Percentiles rank a stretch among this genome's conserved stretches.
Conservation (phyloP, 2,113 vertebrate genomes). For the Passer montanus region DNA sequence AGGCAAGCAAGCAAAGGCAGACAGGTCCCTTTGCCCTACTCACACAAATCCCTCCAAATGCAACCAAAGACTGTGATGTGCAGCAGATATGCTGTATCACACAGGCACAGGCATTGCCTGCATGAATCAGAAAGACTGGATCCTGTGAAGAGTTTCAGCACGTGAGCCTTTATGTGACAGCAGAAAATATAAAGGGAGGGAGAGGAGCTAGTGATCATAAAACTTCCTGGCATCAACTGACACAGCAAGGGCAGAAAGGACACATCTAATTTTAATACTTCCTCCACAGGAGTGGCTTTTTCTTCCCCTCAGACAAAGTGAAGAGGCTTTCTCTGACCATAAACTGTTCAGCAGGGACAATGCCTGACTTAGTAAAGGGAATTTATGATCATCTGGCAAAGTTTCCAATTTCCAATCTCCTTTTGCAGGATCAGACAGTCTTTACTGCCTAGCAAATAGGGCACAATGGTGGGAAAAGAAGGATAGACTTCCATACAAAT, state of each 20-base stretch:
- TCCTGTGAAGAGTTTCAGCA: conserved; percentile 15
- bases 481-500: not conserved
- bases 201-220: not conserved
- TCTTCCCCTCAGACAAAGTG: not conserved
- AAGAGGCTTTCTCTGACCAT: not conserved
- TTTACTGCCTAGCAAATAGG: not conserved
- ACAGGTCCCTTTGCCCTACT: not conserved
- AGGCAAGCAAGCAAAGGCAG: not conserved
- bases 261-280: not conserved
- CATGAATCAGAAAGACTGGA: not conserved
- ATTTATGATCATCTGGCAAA: conserved; percentile 3
- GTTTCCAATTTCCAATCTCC: not conserved
- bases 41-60: conserved; percentile 6
- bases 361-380: not conserved
- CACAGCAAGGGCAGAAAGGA: not conserved
- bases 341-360: not conserved
- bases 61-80: not conserved
- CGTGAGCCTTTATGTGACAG: not conserved
- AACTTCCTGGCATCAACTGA: conserved; percentile 28
- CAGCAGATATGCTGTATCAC: conserved; percentile 29
- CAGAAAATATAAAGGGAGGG: conserved; percentile 18
- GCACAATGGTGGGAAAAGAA: not conserved
- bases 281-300: not conserved
- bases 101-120: conserved; percentile 8
- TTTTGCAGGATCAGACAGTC: not conserved